These are phyloP conservation scores for Epirrhoe tristata DNA, from an alignment of 2,888 invertebrate genomes.

Conservation along the genomic window DNA sequence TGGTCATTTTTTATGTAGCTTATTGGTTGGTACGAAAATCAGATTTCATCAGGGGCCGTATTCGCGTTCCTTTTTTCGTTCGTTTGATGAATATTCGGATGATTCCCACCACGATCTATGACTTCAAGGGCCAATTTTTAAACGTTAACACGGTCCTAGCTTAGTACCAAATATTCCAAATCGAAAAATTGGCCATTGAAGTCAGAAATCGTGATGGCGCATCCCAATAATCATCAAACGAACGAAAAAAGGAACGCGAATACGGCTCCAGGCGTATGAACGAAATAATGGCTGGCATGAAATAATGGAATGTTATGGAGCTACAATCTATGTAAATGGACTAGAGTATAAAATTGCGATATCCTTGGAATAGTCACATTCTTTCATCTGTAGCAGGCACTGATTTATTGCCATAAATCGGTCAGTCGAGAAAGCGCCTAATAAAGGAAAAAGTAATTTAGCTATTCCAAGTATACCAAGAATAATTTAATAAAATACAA, in stretches of 20 bases:
- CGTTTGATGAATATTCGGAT: too few relatives aligned
- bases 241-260: too few relatives aligned
- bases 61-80: too few relatives aligned
- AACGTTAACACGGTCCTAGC: too few relatives aligned
- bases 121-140: too few relatives aligned
- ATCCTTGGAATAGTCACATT: background rate
- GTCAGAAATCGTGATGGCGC: too few relatives aligned
- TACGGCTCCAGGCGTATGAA: background rate
- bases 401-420: background rate
- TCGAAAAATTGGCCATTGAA: too few relatives aligned
- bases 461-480: background rate
- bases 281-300: background rate
- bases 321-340: background rate
- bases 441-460: background rate
- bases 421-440: background rate
- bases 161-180: too few relatives aligned
- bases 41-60: background rate
- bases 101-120: too few relatives aligned
- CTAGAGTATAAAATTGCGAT: background rate
- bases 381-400: background rate
- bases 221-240: too few relatives aligned
- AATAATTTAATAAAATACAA: constrained; percentile 6
- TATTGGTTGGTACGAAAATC: background rate
- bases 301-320: background rate
- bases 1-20: background rate